phyloP scores from a whole-genome alignment of 2,113 vertebrate genomes.

The Pyxicephalus adspersus region DNA sequence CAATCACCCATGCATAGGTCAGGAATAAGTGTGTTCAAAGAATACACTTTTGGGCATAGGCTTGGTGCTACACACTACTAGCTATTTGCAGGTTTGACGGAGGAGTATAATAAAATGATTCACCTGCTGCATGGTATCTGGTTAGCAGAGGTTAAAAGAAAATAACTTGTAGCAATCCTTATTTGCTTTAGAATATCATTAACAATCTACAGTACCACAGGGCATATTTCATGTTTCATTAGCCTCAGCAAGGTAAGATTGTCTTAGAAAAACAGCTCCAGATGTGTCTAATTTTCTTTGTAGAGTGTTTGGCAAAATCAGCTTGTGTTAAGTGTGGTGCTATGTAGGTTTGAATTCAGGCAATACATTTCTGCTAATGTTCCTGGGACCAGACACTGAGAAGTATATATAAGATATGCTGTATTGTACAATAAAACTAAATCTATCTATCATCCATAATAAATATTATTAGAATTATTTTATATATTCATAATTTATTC shows the following conservation, averaged over 20 bases:
- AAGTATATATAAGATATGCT: background rate
- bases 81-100: background rate
- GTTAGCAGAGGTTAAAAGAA: slow-evolving; percentile 3
- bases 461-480: too few species aligned
- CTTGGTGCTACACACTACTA: background rate
- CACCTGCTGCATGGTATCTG: background rate
- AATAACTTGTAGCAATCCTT: background rate
- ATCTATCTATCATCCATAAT: too few species aligned
- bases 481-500: too few species aligned
- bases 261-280: slow-evolving; percentile 30
- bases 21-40: too few species aligned
- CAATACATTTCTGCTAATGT: background rate
- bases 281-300: slow-evolving; percentile 45
- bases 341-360: background rate
- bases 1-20: too few species aligned
- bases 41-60: too few species aligned
- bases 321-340: background rate
- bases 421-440: too few species aligned
- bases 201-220: slow-evolving; percentile 21
- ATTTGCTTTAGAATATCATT: slow-evolving; percentile 32
- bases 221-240: slow-evolving; percentile 55
- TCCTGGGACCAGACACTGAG: background rate
- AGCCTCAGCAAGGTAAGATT: slow-evolving; percentile 48
- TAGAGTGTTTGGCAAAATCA: slow-evolving; percentile 28
- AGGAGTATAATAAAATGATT: background rate